phyloP scores from a whole-genome alignment of 2,797 vertebrate genomes.

The Silurus aristotelis region DNA sequence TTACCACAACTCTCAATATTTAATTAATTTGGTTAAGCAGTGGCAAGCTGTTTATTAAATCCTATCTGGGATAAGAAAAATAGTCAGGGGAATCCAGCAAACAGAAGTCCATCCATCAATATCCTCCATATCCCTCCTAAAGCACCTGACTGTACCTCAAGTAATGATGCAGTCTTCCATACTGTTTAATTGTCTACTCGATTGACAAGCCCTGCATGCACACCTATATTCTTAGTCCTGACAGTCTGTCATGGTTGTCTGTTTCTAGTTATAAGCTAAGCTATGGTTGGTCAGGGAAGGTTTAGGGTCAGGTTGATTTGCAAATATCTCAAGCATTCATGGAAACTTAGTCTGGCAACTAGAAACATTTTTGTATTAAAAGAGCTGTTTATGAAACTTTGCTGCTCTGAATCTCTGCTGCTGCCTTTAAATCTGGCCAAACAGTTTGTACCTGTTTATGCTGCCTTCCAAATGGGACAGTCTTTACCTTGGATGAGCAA shows the following conservation, averaged over 20 bases:
- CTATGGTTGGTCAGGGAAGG: not conserved
- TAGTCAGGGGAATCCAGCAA: not conserved
- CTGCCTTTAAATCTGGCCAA: slow-evolving; percentile 4
- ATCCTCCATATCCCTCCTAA: not conserved
- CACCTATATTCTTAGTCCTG: not conserved
- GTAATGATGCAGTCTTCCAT: not conserved
- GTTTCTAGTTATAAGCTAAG: not conserved
- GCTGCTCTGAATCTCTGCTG: slow-evolving; percentile 16
- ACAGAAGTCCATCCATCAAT: not conserved
- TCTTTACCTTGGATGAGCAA: slow-evolving; percentile 4
- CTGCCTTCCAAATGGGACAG: slow-evolving; percentile 17
- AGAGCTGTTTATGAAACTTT: not conserved
- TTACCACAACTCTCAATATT: not conserved
- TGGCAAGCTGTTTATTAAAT: not conserved
- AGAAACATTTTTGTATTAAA: not conserved
- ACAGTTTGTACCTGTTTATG: slow-evolving; percentile 15
- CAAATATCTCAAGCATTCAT: not conserved
- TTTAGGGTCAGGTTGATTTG: not conserved
- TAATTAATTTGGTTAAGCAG: not conserved
- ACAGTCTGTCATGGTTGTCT: not conserved
- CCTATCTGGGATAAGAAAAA: not conserved
- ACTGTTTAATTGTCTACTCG: not conserved
- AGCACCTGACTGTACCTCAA: not conserved
- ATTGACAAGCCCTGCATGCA: not conserved
- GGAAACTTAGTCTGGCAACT: not conserved